Base-by-base conservation (phyloP, 2,797 vertebrate genomes). In the Sebastiscus albofasciatus region DNA sequence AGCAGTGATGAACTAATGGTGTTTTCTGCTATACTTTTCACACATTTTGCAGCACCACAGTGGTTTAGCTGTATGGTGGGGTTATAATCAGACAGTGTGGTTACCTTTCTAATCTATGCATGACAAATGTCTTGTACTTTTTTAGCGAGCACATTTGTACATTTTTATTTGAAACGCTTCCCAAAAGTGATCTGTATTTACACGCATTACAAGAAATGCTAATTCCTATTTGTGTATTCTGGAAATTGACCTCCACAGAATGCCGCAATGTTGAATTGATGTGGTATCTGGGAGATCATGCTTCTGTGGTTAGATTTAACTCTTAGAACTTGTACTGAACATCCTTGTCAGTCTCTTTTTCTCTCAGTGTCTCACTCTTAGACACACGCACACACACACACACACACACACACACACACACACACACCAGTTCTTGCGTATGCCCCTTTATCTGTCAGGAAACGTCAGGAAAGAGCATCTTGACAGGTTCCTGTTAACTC, bases 401-500 rank as follows among this genome's bases (percentile, higher is more conserved):
- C 26, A 39, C 4, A 20, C 31, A 61, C 14, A 59, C 31, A 75
- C n/a, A 31, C 46, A 2, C 13, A 42, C 39, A 42, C 14, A 42
- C 2, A 42, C 39, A 42, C 39, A 42, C 39, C 0, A 14, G 54
- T 77, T 72, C 13, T 60, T 56, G 58, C 27, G 62, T 29, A 49
- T 20, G 58, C 22, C 75, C 79, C 86, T 93, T 94, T 94, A 95
- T 95, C 94, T 88, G 76, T 80, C 87, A 94, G 92, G 89, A 96
- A 95, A 82, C 66, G 72, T 86, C 80, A 90, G 81, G 90, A 90
- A 90, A 86, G 64, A 83, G 42, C 58, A 83, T 88, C 75, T 80
- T 83, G 52, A 85, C 68, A 81, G 62, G 87, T 93, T 95, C 90
- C 92, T 92, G 88, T 92, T 83, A 34, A 46, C 20, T 31, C 31